A percentile compares a stretch with the other conserved stretches of the same genome.
Conservation (phyloP, 92 coral and sea anemone genomes). For the Phenganax subtilis region DNA sequence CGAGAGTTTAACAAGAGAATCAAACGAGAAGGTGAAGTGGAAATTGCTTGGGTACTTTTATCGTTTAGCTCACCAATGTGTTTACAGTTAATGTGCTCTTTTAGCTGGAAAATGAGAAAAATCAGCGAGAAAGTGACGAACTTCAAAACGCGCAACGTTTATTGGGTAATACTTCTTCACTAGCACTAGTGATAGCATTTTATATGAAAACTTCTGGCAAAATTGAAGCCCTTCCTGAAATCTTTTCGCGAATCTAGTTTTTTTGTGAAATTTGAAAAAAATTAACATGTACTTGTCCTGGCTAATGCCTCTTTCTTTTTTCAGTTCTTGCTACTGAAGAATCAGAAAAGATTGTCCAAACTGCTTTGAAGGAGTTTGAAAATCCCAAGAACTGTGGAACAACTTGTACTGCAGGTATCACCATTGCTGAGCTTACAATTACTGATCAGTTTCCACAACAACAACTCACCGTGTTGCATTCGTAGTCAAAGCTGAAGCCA, state of each 20-base stretch:
- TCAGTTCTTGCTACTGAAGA: slow-evolving; percentile 67
- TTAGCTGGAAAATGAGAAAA: slow-evolving; percentile 27
- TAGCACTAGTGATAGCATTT: background rate
- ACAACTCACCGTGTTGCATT: no score
- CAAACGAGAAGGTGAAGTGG: slow-evolving; percentile 19
- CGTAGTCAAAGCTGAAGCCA: no score
- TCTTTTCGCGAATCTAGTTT: background rate
- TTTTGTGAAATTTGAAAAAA: no score
- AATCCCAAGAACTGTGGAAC: slow-evolving; percentile 90
- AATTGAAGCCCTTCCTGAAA: background rate
- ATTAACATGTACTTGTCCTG: no score
- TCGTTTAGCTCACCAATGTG: background rate
- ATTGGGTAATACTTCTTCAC: background rate
- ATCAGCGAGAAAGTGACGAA: slow-evolving; percentile 16
- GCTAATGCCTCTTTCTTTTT: background rate
- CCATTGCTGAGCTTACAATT: background rate
- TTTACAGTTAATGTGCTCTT: background rate
- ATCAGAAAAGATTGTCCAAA: slow-evolving; percentile 74
- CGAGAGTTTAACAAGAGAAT: slow-evolving; percentile 13
- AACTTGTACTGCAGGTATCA: slow-evolving; percentile 93
- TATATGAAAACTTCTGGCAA: background rate
- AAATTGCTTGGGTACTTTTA: background rate
- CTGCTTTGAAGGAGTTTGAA: slow-evolving; percentile 74
- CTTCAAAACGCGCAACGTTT: slow-evolving; percentile 3
- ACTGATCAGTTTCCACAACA: no score